Base-by-base conservation (phyloP, 2,113 vertebrate species). In the Ammodytes marinus region DNA sequence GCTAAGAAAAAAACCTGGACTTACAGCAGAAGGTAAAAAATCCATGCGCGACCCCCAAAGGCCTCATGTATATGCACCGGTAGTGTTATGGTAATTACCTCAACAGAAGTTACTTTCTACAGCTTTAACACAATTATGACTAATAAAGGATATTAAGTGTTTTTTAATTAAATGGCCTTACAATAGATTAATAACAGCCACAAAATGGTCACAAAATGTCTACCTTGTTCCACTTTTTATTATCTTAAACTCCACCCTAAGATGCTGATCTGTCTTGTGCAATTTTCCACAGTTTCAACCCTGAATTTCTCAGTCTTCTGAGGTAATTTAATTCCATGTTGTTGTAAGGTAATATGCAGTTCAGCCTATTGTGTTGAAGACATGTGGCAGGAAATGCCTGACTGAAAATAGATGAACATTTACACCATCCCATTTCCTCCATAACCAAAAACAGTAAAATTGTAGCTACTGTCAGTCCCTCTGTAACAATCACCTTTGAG, bases 311-410 rank as follows among this genome's bases (percentile, higher is more conserved):
- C 27, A 50, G 74, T 58, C 37, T 63, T 45, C n/a, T 64, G 54
- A n/a, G 58, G 57, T 79, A 35, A 74, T 80, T 63, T 1, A 39
- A 85, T 76, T 69, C 69, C 76, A 67, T 39, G 64, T 49, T 74
- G 47, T 81, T 53, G 39, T 50, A 42, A 58, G 11, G 57, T 71
- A 19, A 64, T 15, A n/a, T 40, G 46, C 27, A 60, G 60, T 49
- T 63, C 55, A 58, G 57, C 75, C 68, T 57, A 60, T 71, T 84
- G 75, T 68, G 55, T 55, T 46, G 63, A 8, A 52, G 46, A 80
- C 43, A 40, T 49, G 27, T 7, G 19, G 47, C 43, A 84, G 90
- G 84, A 90, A 93, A 83, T 82, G 27, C 54, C 71, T 57, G 79
- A 71, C 64, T 84, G 69, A 82, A 27, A 84, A 86, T 75, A 89